Percentiles rank a stretch among this genome's conserved stretches.
phyloP scores from a whole-genome alignment of 2,888 invertebrate species.

The Cephalotes varians region DNA sequence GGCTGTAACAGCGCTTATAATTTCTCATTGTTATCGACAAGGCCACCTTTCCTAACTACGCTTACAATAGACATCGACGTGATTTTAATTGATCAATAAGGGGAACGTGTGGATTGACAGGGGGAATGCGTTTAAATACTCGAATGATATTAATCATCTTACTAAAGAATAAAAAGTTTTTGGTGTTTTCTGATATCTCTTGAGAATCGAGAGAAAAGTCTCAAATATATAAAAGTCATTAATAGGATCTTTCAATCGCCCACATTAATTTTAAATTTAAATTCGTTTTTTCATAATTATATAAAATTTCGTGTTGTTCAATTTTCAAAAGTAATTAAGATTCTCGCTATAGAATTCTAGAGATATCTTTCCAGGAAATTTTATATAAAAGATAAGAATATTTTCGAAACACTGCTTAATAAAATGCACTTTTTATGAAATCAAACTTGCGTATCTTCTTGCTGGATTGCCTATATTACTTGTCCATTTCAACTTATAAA shows the following conservation, averaged over 20 bases:
- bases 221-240: background rate
- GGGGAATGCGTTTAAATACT: background rate
- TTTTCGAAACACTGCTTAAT: background rate
- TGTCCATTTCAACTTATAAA: constrained; percentile 26
- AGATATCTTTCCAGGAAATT: background rate
- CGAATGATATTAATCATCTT: background rate
- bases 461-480: constrained; percentile 27
- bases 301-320: background rate
- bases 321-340: constrained; percentile 1
- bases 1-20: constrained; percentile 18
- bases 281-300: background rate
- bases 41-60: background rate
- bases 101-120: no score
- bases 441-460: constrained; percentile 9
- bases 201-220: background rate
- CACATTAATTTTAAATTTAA: background rate
- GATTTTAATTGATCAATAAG: constrained; percentile 20
- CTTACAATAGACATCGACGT: background rate
- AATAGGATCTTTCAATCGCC: background rate
- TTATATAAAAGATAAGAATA: constrained; percentile 24
- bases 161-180: background rate
- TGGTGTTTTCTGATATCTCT: background rate
- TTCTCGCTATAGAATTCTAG: background rate
- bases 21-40: constrained; percentile 15
- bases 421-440: constrained; percentile 4